These are phyloP conservation scores for Nesospiza acunhae DNA, from an alignment of 2,113 vertebrate species.

Conservation along the genomic window DNA sequence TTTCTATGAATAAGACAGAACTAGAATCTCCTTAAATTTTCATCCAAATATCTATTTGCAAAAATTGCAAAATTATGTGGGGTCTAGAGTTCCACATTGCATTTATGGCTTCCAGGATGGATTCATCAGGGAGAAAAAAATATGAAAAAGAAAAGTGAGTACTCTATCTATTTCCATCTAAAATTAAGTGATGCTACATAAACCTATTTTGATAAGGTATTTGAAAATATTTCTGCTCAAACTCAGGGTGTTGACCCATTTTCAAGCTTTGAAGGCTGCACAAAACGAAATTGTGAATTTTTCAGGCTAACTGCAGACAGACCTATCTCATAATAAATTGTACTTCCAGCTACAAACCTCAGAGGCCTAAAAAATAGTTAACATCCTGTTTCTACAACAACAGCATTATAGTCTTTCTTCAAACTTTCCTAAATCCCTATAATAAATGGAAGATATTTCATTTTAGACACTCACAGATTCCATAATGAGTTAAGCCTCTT, in stretches of 20 bases:
- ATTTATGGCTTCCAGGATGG: background rate
- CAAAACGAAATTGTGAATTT: background rate
- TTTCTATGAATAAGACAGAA: background rate
- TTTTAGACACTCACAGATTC: slow-evolving; percentile 72
- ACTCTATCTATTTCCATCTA: background rate
- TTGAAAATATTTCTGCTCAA: background rate
- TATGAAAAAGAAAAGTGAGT: background rate
- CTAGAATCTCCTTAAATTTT: background rate
- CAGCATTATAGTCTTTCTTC: background rate
- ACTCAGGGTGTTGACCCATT: background rate
- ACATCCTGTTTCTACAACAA: background rate
- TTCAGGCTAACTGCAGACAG: background rate
- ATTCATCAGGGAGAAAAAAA: background rate
- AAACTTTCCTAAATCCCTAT: slow-evolving; percentile 21
- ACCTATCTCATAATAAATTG: background rate
- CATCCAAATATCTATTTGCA: background rate
- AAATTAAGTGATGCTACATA: background rate
- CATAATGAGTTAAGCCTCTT: slow-evolving; percentile 79
- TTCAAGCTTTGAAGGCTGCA: background rate
- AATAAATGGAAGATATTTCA: slow-evolving; percentile 77
- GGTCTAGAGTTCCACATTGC: background rate
- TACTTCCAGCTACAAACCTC: background rate
- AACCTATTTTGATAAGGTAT: background rate
- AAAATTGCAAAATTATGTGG: background rate
- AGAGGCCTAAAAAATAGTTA: background rate